A percentile compares a stretch with the other conserved stretches of the same genome.
phyloP scores from a whole-genome alignment of 2,888 invertebrate genomes.

The Rutpela maculata region DNA sequence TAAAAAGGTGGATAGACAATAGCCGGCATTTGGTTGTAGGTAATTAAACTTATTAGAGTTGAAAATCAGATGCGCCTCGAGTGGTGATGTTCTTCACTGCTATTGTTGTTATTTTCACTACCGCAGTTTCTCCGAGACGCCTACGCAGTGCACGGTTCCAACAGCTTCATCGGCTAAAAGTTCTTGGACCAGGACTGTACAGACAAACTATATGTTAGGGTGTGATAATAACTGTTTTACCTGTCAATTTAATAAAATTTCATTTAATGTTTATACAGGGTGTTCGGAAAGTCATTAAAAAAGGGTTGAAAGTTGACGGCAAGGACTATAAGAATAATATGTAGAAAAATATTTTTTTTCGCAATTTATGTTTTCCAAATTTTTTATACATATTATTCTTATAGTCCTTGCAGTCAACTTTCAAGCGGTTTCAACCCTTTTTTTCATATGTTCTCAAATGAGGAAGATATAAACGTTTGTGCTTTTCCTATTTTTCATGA shows the following conservation, averaged over 20 bases:
- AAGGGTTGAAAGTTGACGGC: too few species aligned
- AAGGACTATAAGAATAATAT: too few species aligned
- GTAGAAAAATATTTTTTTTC: too few species aligned
- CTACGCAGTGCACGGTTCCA: conserved; percentile 34
- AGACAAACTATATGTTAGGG: background rate
- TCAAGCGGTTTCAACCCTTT: too few species aligned
- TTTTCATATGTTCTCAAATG: too few species aligned
- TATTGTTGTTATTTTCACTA: conserved; percentile 39
- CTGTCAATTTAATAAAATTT: background rate
- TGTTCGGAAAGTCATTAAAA: too few species aligned
- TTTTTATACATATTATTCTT: too few species aligned
- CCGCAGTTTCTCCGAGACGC: conserved; percentile 39
- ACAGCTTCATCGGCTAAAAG: conserved; percentile 35
- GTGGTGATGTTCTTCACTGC: conserved; percentile 35
- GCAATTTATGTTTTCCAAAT: too few species aligned
- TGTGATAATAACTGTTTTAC: background rate
- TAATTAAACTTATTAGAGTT: conserved; percentile 44
- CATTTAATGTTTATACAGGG: too few species aligned
- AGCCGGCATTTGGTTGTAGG: conserved; percentile 32
- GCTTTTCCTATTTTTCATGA: too few species aligned
- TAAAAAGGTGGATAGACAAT: conserved; percentile 34
- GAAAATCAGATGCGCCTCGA: conserved; percentile 43
- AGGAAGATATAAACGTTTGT: too few species aligned
- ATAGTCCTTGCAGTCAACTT: too few species aligned
- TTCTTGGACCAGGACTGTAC: conserved; percentile 8